A percentile compares a stretch with the other conserved stretches of the same genome.
phyloP scores from a whole-genome alignment of 2,888 invertebrate species.

The Tetragnatha montana region DNA sequence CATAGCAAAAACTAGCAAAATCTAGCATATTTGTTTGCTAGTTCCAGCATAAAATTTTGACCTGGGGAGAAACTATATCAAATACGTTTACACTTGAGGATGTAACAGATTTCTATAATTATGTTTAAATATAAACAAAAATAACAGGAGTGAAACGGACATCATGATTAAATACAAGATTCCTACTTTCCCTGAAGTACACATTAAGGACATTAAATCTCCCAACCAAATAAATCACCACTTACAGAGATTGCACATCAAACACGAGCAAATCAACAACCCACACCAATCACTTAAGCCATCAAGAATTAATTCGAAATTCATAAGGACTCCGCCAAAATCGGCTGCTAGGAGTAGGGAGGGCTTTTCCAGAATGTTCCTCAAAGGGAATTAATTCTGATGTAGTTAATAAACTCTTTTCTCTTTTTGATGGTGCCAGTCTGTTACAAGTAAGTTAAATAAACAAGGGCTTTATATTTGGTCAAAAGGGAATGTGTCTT shows the following conservation, averaged over 20 bases:
- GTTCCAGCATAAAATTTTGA: too few species aligned
- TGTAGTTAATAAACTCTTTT: slow-evolving; percentile 49
- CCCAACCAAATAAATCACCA: not conserved
- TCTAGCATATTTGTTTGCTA: too few species aligned
- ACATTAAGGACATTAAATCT: not conserved
- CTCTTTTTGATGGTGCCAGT: slow-evolving; percentile 25
- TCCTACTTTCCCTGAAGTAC: too few species aligned
- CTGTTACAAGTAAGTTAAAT: slow-evolving; percentile 36
- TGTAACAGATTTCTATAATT: too few species aligned
- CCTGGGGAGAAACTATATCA: too few species aligned
- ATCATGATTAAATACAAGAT: too few species aligned
- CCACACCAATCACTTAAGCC: slow-evolving; percentile 25
- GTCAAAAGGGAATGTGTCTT: too few species aligned
- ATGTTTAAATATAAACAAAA: too few species aligned
- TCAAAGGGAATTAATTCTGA: slow-evolving; percentile 32
- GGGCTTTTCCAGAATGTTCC: slow-evolving; percentile 9
- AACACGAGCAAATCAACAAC: slow-evolving; percentile 25
- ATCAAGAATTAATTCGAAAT: slow-evolving; percentile 17
- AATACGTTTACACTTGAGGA: too few species aligned
- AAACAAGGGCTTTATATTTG: too few species aligned
- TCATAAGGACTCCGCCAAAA: not conserved
- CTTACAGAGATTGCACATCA: not conserved
- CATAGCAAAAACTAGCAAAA: too few species aligned
- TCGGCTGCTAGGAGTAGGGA: not conserved
- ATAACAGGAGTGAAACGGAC: too few species aligned